These are phyloP conservation scores for Anableps anableps DNA, from an alignment of 2,797 vertebrate species.

Conservation along the genomic window DNA sequence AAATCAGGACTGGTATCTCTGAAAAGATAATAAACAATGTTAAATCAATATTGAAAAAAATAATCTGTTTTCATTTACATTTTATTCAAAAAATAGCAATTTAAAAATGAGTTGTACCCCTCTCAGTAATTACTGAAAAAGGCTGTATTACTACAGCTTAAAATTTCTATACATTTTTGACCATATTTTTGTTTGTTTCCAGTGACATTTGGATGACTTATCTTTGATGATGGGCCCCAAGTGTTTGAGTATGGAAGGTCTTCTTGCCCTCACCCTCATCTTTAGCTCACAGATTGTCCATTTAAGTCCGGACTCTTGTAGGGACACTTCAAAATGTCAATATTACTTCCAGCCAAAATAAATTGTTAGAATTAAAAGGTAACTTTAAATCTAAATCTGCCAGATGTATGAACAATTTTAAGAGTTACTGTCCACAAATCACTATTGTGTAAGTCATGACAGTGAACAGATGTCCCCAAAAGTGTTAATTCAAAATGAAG, in stretches of 20 bases:
- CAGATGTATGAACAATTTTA: background rate
- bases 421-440: no score
- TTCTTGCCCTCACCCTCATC: background rate
- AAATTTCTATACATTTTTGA: background rate
- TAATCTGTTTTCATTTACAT: background rate
- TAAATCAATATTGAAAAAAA: background rate
- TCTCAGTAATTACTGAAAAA: background rate
- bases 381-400: background rate
- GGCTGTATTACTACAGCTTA: background rate
- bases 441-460: background rate
- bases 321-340: background rate
- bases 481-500: background rate
- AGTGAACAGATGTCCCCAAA: background rate
- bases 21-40: background rate
- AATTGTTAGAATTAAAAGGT: background rate
- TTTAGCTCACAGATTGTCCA: background rate
- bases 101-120: background rate
- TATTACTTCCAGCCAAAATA: background rate
- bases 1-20: background rate
- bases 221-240: background rate
- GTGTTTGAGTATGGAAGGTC: background rate
- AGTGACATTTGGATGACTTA: background rate
- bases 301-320: background rate
- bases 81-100: background rate
- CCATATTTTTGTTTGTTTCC: background rate